Evolutionary conservation across 2,888 invertebrate genomes (phyloP).

Genomic region (Meghimatium bilineatum): DNA sequence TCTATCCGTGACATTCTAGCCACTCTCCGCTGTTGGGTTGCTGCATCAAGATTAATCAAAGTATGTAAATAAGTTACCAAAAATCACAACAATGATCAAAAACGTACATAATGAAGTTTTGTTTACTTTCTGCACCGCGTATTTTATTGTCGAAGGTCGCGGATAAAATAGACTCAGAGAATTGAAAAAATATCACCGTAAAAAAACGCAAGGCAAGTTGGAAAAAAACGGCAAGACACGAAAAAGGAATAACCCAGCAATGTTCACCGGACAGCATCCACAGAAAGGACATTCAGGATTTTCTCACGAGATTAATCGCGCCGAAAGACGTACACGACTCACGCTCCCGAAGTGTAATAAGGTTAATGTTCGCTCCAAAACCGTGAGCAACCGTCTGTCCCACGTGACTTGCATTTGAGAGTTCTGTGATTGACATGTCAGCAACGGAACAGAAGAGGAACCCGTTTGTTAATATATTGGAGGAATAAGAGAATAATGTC

Average conservation of each 20-base stretch:
- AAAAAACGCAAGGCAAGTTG: too few species aligned
- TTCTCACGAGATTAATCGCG: neutral
- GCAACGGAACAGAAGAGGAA: neutral
- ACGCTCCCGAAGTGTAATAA: neutral
- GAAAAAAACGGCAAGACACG: neutral
- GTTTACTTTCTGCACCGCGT: too few species aligned
- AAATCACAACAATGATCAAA: too few species aligned
- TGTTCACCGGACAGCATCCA: neutral
- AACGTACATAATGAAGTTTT: too few species aligned
- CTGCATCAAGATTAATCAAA: too few species aligned
- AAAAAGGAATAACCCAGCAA: neutral
- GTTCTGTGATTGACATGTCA: neutral
- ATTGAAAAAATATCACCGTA: too few species aligned
- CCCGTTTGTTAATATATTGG: neutral
- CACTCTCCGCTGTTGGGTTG: too few species aligned
- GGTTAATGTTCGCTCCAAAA: neutral
- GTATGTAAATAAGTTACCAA: too few species aligned
- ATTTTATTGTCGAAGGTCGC: too few species aligned
- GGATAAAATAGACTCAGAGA: too few species aligned
- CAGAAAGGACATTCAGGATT: neutral
- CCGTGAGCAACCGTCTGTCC: neutral
- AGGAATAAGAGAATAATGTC: neutral
- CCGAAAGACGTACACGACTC: neutral
- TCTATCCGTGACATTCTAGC: too few species aligned
- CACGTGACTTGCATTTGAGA: constrained; percentile 1